Conservation (phyloP, 2,113 vertebrate species). For the Morphnarchus princeps region DNA sequence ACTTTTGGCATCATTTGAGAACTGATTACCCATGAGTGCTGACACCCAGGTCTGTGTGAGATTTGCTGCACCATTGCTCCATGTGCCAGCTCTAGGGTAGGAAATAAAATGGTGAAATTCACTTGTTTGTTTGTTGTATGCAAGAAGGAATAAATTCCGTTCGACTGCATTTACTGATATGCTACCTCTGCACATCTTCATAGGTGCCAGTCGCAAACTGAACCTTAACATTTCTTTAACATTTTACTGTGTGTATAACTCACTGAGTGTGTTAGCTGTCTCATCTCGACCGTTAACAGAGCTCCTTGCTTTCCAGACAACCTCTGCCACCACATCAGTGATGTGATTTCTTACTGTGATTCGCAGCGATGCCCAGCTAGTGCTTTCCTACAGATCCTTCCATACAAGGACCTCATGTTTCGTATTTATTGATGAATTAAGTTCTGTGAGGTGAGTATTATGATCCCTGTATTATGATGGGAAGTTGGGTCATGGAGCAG, state of each 20-base stretch:
- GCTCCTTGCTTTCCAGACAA: neutral
- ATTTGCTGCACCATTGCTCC: neutral
- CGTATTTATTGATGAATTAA: neutral
- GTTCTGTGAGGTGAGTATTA: neutral
- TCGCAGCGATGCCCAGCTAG: neutral
- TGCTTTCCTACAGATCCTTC: neutral
- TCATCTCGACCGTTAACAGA: accelerated
- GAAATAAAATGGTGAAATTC: neutral
- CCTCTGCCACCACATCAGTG: neutral
- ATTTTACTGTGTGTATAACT: neutral
- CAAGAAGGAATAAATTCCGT: neutral
- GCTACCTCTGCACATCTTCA: neutral
- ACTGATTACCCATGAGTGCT: accelerated
- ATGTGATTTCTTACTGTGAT: neutral
- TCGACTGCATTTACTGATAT: neutral
- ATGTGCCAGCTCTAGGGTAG: neutral
- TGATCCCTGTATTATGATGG: neutral
- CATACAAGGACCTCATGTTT: neutral
- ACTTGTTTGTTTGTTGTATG: neutral
- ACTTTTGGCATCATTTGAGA: neutral
- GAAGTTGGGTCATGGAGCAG: neutral
- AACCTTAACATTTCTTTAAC: neutral
- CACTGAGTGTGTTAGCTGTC: neutral
- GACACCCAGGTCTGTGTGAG: neutral
- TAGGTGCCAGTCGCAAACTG: neutral